Evolutionary conservation across 2,113 vertebrate species (phyloP), one percentile per base, ranked within the genome.

Genomic region (Brienomyrus brachyistius): DNA sequence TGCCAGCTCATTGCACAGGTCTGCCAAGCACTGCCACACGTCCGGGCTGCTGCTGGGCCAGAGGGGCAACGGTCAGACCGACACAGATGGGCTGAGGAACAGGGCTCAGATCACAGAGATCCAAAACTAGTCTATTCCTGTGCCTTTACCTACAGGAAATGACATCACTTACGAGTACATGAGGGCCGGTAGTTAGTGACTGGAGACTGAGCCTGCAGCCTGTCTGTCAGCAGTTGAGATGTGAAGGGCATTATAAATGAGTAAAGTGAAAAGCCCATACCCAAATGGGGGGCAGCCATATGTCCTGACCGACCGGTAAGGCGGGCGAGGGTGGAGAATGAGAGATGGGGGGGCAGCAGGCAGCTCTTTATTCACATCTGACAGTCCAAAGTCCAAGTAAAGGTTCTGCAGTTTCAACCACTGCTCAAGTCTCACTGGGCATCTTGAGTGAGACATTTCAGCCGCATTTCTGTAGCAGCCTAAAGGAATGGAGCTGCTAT

Each of bases 1-100:
- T 51, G 98, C 98, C 95, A 99, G 92, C 92, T 96, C 95, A 93
- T 99, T 99, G 94, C 98, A 99, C 93, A 99, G 96, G 93, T 98
- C 96, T 89, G 98, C 98, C 93, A 99, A 93, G 17, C 84, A 86
- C 54, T 95, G 97, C 98, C 98, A 99, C 91, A 98, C 97, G 92
- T 98, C 97, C 91, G 98, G 95, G 92, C 92, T 92, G 83, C 91
- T 90, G 56, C 95, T 95, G 86, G n/a, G 84, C 23, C 89, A 74
- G 35, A 80, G 83, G 88, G 89, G 66, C 83, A 66, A 82, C 17
- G 1, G 88, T 52, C 91, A 91, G 92, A 92, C 93, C 91, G 21
- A 23, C 40, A 23, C 82, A 84, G 21, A 82, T 27, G 5, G 15
- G 91, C 89, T 45, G 62, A 77, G 70, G 70, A 77, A 40, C 70